Evolutionary conservation across 1,140 invertebrate species (phyloP), one percentile per base, ranked within the genome.

Genomic region (Bombus superbus): DNA sequence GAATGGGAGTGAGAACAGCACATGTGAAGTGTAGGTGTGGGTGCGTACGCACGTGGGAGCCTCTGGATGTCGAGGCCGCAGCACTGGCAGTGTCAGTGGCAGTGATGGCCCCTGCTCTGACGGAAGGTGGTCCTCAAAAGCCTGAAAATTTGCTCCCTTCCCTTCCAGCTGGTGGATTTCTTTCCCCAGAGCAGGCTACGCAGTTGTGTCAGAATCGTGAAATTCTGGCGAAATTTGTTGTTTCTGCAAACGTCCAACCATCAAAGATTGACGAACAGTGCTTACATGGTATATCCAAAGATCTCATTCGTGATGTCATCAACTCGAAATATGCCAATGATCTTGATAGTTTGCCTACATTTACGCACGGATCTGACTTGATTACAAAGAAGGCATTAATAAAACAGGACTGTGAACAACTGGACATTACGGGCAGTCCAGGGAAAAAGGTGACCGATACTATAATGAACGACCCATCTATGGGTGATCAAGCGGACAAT

Each of bases 21-120:
- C 95, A 94, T 93, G 95, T 95, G 94, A 94, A 92, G 92, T 85
- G 91, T 89, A 91, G 92, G 88, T 90, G 93, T 88, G 92, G 89
- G 90, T 72, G 88, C 89, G 90, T 87, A 88, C 85, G 90, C 92
- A 93, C 92, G 93, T 93, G 93, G 93, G 92, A 92, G 93, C 94
- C 94, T 95, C 95, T 95, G 94, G 92, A 95, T 95, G 95, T 95
- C 93, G 95, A 95, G 94, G 92, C 94, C 92, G 93, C 92, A 88
- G 90, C 92, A 91, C 93, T 93, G 96, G 96, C 96, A 95, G 94
- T 95, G 96, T 95, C 94, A 96, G 96, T 95, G 95, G 96, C 95
- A 96, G 96, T 96, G 95, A 97, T 97, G 97, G 97, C 97, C 95
- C 97, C 97, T 95, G 97, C 97, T 95, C 95, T 97, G 95, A 97